phyloP scores from a whole-genome alignment of 2,888 invertebrate genomes.

The Polietes domitor region DNA sequence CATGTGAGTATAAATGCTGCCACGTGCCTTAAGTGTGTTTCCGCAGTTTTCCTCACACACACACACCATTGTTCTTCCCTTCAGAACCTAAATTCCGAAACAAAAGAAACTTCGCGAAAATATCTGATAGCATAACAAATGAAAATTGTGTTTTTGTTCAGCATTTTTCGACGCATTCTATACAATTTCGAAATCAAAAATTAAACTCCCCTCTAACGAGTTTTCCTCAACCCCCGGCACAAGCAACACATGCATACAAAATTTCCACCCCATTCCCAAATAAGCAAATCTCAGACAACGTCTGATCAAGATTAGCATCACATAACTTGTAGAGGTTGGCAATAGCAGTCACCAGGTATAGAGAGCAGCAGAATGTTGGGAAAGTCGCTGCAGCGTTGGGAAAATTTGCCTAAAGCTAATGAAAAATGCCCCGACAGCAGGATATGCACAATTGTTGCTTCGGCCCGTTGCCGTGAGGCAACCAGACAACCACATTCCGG shows the following conservation, averaged over 20 bases:
- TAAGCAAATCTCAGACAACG: constrained; percentile 52
- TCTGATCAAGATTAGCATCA: constrained; percentile 59
- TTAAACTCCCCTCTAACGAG: constrained; percentile 44
- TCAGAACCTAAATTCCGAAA: constrained; percentile 65
- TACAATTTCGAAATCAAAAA: constrained; percentile 40
- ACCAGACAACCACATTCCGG: constrained; percentile 29
- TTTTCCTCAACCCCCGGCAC: constrained; percentile 11
- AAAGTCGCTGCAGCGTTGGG: not conserved
- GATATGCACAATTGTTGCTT: constrained; percentile 66
- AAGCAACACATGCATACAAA: not conserved
- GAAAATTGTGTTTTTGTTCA: constrained; percentile 33
- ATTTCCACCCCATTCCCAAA: constrained; percentile 53
- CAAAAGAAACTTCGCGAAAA: constrained; percentile 67
- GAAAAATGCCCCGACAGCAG: constrained; percentile 48
- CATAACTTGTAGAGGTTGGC: not conserved
- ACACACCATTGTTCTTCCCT: constrained; percentile 48
- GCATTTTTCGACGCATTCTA: constrained; percentile 21
- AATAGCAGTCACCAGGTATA: not conserved
- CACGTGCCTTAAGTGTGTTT: constrained; percentile 69
- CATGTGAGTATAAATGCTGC: constrained; percentile 40
- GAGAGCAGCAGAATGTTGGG: not conserved
- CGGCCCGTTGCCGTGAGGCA: not conserved
- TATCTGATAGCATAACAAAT: constrained; percentile 52
- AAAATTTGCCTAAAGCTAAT: constrained; percentile 58
- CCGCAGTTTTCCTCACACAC: constrained; percentile 51